Conservation (phyloP, 2,888 invertebrate genomes). For the Subacronicta megacephala region DNA sequence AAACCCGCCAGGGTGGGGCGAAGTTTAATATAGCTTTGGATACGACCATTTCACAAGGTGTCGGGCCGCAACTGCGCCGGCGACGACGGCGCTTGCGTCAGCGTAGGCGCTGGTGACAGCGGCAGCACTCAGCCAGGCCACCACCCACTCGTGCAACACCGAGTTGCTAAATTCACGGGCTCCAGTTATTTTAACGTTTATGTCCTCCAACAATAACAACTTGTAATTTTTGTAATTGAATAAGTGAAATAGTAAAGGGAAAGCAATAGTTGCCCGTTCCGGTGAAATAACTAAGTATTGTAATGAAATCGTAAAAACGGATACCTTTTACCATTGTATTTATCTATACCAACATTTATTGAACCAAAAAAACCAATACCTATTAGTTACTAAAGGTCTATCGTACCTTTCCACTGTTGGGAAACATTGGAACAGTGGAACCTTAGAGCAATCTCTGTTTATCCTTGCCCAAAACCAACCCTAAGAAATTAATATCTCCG, state of each 20-base stretch:
- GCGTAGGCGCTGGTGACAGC: conserved; percentile 65
- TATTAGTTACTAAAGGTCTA: too few species aligned
- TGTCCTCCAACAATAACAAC: conserved; percentile 70
- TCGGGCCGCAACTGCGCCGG: conserved; percentile 77
- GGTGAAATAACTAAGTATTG: conserved; percentile 58
- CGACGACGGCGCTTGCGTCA: conserved; percentile 77
- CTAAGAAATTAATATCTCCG: too few species aligned
- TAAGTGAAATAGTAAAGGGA: conserved; percentile 68
- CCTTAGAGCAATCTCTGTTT: too few species aligned
- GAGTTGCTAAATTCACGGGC: conserved; percentile 79
- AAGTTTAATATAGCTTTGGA: conserved; percentile 86
- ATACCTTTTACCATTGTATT: conserved; percentile 31
- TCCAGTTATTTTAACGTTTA: conserved; percentile 76
- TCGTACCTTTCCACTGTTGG: too few species aligned
- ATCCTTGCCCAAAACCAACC: too few species aligned
- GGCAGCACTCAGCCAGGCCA: conserved; percentile 59
- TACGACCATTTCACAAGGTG: conserved; percentile 89
- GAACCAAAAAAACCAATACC: neutral
- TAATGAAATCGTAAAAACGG: conserved; percentile 44
- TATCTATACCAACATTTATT: neutral
- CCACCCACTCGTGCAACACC: conserved; percentile 76
- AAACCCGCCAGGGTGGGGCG: conserved; percentile 80
- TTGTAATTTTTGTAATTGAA: conserved; percentile 73
- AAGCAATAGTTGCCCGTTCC: conserved; percentile 62
- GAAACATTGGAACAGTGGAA: too few species aligned